These are phyloP conservation scores for Clarias magur DNA, from an alignment of 2,113 vertebrate species.

Conservation along the genomic window DNA sequence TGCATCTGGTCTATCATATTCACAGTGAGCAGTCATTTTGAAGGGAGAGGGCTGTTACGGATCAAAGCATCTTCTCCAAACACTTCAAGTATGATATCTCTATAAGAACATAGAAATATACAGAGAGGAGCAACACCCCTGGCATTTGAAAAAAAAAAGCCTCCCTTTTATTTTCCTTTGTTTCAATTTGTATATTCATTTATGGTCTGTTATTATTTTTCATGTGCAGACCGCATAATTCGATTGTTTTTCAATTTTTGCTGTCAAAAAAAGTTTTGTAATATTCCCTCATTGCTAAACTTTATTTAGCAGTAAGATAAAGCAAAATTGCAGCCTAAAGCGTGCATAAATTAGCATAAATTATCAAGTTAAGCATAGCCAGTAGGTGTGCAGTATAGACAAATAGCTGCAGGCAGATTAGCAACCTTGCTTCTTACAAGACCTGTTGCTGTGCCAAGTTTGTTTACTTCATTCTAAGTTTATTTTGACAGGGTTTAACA, in stretches of 20 bases:
- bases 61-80: constrained; percentile 17
- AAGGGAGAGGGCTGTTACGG: not conserved
- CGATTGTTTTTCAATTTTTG: not conserved
- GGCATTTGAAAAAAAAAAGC: not conserved
- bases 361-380: not conserved
- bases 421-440: not conserved
- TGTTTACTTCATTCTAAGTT: not conserved
- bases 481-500: not conserved
- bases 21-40: not conserved
- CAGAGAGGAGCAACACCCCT: not conserved
- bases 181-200: not conserved
- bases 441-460: constrained; percentile 8
- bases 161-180: too few species aligned
- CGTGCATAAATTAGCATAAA: constrained; percentile 14
- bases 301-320: not conserved
- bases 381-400: not conserved
- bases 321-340: not conserved
- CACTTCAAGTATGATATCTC: constrained; percentile 1
- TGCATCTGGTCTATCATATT: not conserved
- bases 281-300: not conserved
- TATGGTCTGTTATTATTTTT: constrained; percentile 4
- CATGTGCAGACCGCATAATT: constrained; percentile 1
- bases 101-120: constrained; percentile 6
- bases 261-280: constrained; percentile 2
- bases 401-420: not conserved